Evolutionary conservation across 1,140 invertebrate species (phyloP), one percentile per base, ranked within the genome.

Genomic region (Metaphire vulgaris): DNA sequence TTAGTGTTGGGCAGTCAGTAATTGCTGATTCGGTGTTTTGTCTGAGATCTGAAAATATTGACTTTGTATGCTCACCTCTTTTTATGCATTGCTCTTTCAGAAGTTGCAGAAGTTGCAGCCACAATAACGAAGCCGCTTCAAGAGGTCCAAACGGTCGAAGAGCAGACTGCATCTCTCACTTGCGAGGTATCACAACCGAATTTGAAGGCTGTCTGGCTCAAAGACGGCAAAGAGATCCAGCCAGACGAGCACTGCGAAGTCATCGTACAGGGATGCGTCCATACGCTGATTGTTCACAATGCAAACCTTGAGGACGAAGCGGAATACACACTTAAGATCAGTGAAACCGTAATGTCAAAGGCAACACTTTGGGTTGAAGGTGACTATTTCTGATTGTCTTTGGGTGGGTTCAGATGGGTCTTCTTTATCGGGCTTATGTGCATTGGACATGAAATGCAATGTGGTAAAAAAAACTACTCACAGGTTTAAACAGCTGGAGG

Each of bases 121-220:
- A 14, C 16, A 1, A 74, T 74, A 26, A 34, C 41, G 33, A 76
- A 33, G 64, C 33, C 70, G 6, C 34, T 76, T 12, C 16, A 56
- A 65, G 71, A 76, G 16, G 71, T 76, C 21, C 34, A 68, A 15
- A 32, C 64, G 28, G n/a, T 26, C 15, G 78, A 79, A 70, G 65
- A 72, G 15, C 33, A 77, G 29, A 14, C 75, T 16, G 75, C 70
- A 1, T 34, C 65, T 16, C 56, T 79, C 16, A 70, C 66, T 28
- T 79, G 78, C 66, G 33, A 77, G 29, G 16, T 79, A 1, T 29
- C 65, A n/a, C 66, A 77, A 69, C 75, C 78, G 1, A 67, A 77
- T 29, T 67, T 77, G 1, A 80, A 82, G 29, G 82, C 85, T 14
- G 76, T 77, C 34, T 86, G 85, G 85, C 79, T 81, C 69, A 80